Conservation (phyloP, 2,797 vertebrate species). For the Pterois miles region DNA sequence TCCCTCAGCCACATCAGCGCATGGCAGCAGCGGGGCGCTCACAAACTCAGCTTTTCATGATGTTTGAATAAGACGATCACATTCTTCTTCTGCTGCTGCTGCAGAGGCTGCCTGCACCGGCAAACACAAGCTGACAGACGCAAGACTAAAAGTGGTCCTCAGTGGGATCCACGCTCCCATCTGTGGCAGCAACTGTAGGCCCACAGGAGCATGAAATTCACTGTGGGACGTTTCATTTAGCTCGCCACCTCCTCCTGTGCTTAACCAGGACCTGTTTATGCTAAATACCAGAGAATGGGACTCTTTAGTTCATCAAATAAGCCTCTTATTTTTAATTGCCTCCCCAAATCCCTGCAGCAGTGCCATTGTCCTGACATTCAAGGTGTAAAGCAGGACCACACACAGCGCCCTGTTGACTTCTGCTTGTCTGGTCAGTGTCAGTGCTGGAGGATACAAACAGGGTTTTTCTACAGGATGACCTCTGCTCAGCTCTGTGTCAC, state of each 20-base stretch:
- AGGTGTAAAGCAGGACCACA: conserved; percentile 3
- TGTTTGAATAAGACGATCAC: conserved; percentile 36
- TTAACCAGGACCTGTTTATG: not conserved
- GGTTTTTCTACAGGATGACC: not conserved
- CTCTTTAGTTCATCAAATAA: conserved; percentile 41
- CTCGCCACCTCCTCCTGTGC: conserved; percentile 37
- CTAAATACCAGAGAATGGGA: conserved; percentile 13
- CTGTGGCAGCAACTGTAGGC: conserved; percentile 20
- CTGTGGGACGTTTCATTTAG: conserved; percentile 31
- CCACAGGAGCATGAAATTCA: conserved; percentile 37
- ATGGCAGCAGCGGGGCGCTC: not conserved
- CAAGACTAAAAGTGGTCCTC: conserved; percentile 16
- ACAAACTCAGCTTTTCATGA: conserved; percentile 43
- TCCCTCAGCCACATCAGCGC: conserved; percentile 25
- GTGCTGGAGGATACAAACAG: not conserved
- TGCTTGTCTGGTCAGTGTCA: not conserved
- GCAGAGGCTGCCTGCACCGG: not conserved
- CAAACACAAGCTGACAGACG: conserved; percentile 22
- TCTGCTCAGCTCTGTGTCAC: conserved; percentile 2
- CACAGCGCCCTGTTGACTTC: not conserved
- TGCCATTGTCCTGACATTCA: not conserved
- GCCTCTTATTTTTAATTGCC: conserved; percentile 59
- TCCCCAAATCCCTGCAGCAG: conserved; percentile 24
- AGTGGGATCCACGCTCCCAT: conserved; percentile 29
- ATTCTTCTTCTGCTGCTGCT: not conserved